Base-by-base conservation (phyloP, 2,113 vertebrate genomes). In the Coryphaenoides rupestris region DNA sequence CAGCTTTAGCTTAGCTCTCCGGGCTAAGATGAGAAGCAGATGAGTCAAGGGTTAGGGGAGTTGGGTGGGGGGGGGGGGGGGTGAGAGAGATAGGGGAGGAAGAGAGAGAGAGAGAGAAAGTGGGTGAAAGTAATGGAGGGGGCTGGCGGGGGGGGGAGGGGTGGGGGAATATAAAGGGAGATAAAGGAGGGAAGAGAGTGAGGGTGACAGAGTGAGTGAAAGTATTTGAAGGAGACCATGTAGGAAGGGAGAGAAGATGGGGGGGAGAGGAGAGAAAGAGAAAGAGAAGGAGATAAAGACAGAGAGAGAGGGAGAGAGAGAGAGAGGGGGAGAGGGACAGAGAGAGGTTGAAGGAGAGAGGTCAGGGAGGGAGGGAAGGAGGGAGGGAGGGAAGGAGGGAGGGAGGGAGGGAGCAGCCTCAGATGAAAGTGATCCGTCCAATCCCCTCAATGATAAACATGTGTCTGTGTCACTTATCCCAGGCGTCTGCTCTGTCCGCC, bases 361-460 rank as follows among this genome's bases (percentile, higher is more conserved):
- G 52, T 54, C 23, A 33, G 19, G 21, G 58, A 58, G 72, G 55
- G 47, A 40, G 49, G 62, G 55, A 26, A 4, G 50, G 66, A 72
- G 92, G 91, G 90, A 90, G 86, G 90, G 92, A 66, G 65, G 65
- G 91, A 80, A 76, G 75, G 84, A 84, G 89, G 94, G 91, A 91
- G 69, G 86, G 74, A 90, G 86, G 77, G 69, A 87, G 88, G 91
- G 91, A 93, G 89, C 91, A 90, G 83, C 72, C 89, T 90, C 88
- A 92, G 78, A 89, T 92, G 90, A 93, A 93, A 93, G 91, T 76
- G 78, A 76, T 85, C 73, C 70, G 70, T 55, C 59, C 77, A 90
- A 88, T 88, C 91, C 70, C 75, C 90, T 93, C 92, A 94, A 95
- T 93, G 92, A 92, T 93, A 94, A 95, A 93, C 93, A 94, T 92